Evolutionary conservation across 2,797 vertebrate genomes (phyloP).

Genomic region (Eospalax fontanierii): DNA sequence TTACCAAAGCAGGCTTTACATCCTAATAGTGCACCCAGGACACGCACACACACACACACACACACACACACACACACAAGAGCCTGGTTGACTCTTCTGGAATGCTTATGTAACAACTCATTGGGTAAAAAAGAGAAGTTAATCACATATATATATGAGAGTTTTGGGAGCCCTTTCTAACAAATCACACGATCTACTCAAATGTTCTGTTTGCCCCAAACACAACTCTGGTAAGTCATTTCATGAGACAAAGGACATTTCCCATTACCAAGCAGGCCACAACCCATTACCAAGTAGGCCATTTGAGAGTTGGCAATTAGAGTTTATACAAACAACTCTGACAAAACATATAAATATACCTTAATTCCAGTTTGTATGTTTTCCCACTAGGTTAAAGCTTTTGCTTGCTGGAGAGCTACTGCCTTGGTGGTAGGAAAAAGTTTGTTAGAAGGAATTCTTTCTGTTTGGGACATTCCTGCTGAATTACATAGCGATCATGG

Average conservation of each 20-base stretch:
- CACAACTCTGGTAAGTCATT: neutral
- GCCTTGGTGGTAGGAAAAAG: slow-evolving; percentile 14
- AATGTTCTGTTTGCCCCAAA: neutral
- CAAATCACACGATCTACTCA: neutral
- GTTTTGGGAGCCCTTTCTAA: neutral
- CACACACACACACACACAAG: too few relatives aligned
- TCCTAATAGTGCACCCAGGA: neutral
- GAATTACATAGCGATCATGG: neutral
- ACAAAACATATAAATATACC: neutral
- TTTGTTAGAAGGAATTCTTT: neutral
- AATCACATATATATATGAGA: too few relatives aligned
- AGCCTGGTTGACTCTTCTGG: too few relatives aligned
- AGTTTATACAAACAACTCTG: neutral
- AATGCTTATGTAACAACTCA: neutral
- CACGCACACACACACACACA: too few relatives aligned
- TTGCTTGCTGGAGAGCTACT: neutral
- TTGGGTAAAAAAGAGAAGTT: neutral
- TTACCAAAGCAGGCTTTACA: neutral
- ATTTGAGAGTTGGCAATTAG: slow-evolving; percentile 2
- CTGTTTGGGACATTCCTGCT: neutral
- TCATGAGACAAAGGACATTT: neutral
- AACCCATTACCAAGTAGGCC: neutral
- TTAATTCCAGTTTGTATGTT: slow-evolving; percentile 17
- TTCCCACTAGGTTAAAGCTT: neutral
- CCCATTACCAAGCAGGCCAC: neutral